phyloP scores from a whole-genome alignment of 2,797 vertebrate species.

The Brotogeris chrysoptera region DNA sequence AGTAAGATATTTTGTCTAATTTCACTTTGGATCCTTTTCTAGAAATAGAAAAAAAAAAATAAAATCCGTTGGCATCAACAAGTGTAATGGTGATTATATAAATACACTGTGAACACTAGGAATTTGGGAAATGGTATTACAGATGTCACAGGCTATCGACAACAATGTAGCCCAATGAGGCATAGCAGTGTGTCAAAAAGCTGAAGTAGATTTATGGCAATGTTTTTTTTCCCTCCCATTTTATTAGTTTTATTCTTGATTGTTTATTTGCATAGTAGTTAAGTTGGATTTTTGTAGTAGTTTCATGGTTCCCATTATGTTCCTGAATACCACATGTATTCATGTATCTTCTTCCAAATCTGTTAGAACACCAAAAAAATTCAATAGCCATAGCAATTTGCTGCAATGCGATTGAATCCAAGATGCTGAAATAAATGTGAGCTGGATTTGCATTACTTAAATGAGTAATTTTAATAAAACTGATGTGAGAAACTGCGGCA shows the following conservation, averaged over 20 bases:
- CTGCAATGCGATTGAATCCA: neutral
- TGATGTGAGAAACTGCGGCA: neutral
- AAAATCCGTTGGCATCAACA: rapidly evolving
- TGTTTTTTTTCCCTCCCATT: neutral
- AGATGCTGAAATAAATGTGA: neutral
- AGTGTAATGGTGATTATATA: neutral
- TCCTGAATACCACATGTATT: neutral
- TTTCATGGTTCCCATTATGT: neutral
- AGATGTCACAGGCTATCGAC: neutral
- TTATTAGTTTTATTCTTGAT: neutral
- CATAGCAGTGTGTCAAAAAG: neutral
- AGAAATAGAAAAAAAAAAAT: neutral
- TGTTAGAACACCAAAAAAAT: neutral
- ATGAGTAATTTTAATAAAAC: neutral
- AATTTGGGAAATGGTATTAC: rapidly evolving
- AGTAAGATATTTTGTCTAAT: neutral
- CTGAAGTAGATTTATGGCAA: rapidly evolving
- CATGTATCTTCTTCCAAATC: neutral
- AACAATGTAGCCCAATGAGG: rapidly evolving
- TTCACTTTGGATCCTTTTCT: neutral
- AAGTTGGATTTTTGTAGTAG: neutral
- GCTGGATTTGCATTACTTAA: neutral
- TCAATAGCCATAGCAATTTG: neutral
- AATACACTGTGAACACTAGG: neutral
- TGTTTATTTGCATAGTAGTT: neutral